Evolutionary conservation across 2,888 invertebrate species (phyloP).

Genomic region (Andrena haemorrhoa): DNA sequence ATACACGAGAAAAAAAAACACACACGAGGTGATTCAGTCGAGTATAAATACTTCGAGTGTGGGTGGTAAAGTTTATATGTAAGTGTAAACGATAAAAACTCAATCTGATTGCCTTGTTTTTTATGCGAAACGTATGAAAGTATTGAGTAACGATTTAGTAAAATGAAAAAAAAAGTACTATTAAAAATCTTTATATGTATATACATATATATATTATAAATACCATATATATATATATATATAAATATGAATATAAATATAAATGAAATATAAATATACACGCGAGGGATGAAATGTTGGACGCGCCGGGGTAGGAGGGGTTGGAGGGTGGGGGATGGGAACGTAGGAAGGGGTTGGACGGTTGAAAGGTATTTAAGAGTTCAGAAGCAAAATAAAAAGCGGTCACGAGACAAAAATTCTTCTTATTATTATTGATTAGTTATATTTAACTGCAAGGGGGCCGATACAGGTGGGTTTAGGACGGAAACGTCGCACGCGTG

Average conservation of each 20-base stretch:
- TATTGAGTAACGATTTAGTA: conserved; percentile 79
- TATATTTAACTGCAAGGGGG: conserved; percentile 37
- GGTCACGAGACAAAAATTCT: conserved; percentile 56
- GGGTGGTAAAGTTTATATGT: conserved; percentile 73
- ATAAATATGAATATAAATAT: conserved; percentile 54
- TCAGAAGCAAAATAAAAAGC: conserved; percentile 69
- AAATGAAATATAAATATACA: conserved; percentile 48
- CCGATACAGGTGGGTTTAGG: conserved; percentile 24
- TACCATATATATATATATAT: conserved; percentile 67
- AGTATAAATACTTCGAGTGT: conserved; percentile 74
- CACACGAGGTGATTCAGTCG: conserved; percentile 71
- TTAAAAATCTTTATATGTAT: conserved; percentile 71
- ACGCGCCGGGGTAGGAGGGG: conserved; percentile 48
- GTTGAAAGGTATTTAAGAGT: conserved; percentile 76
- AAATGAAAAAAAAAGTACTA: conserved; percentile 75
- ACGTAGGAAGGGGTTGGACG: conserved; percentile 43
- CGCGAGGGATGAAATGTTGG: conserved; percentile 71
- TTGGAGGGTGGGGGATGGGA: conserved; percentile 9
- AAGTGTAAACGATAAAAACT: conserved; percentile 79
- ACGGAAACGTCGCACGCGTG: conserved; percentile 60
- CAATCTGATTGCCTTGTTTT: conserved; percentile 85
- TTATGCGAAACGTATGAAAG: conserved; percentile 83
- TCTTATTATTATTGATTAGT: conserved; percentile 43
- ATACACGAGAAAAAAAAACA: conserved; percentile 48
- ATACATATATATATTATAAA: conserved; percentile 54